Conservation (phyloP, 2,888 invertebrate genomes). For the Cremastinae sp. region DNA sequence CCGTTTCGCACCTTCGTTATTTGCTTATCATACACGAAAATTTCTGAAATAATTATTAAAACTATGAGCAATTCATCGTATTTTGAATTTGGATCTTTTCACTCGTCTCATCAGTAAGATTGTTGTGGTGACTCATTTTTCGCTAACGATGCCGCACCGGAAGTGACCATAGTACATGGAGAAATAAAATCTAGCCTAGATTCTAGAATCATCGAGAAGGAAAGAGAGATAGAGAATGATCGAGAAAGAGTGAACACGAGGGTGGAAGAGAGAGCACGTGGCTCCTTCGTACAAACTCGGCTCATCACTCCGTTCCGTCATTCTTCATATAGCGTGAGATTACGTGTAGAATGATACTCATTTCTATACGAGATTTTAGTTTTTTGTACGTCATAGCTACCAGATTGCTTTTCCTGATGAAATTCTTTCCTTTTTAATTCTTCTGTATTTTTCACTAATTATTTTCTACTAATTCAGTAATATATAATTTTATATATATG, state of each 20-base stretch:
- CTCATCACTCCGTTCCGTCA: constrained; percentile 3
- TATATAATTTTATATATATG: no score
- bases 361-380: background rate
- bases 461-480: background rate
- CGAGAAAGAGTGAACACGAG: background rate
- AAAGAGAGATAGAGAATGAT: constrained; percentile 4
- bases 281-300: background rate
- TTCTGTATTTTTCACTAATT: no score
- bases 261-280: constrained; percentile 16
- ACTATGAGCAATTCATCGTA: background rate
- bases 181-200: constrained; percentile 49
- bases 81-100: background rate
- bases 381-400: constrained; percentile 12
- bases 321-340: background rate
- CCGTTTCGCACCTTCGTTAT: background rate
- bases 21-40: background rate
- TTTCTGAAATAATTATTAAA: background rate
- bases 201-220: constrained; percentile 53
- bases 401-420: background rate
- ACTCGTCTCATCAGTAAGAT: background rate
- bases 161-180: constrained; percentile 51
- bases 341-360: background rate
- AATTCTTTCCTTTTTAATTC: background rate
- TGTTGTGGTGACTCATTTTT: constrained; percentile 24
- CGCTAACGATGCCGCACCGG: constrained; percentile 43